phyloP scores from a whole-genome alignment of 2,888 invertebrate species.

The Carterocephalus palaemon region DNA sequence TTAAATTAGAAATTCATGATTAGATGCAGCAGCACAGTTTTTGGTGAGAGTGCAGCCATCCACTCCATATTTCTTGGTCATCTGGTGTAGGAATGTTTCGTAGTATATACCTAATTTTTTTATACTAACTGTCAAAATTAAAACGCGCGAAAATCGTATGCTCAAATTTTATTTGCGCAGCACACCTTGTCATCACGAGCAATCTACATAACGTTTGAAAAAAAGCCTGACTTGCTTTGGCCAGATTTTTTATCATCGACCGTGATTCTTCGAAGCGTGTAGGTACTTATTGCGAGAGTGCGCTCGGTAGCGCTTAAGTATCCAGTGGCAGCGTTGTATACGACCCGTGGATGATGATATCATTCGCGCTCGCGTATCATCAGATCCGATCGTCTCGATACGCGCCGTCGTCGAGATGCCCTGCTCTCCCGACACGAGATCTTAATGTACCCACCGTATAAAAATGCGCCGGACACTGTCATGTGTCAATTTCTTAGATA shows the following conservation, averaged over 20 bases:
- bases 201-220: constrained; percentile 5
- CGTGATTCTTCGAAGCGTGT: constrained; percentile 21
- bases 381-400: constrained; percentile 52
- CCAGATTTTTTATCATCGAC: constrained; percentile 19
- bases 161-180: neutral
- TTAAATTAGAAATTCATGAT: too few species aligned
- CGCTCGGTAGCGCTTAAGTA: constrained; percentile 28
- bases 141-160: neutral
- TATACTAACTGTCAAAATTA: neutral
- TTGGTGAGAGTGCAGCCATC: too few species aligned
- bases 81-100: too few species aligned
- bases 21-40: too few species aligned
- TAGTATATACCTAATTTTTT: too few species aligned
- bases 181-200: neutral
- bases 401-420: constrained; percentile 33
- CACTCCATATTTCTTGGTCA: too few species aligned
- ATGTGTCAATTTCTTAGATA: constrained; percentile 55
- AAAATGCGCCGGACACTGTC: constrained; percentile 56
- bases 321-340: constrained; percentile 29
- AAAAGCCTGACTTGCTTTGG: constrained; percentile 2
- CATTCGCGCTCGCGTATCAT: constrained; percentile 50
- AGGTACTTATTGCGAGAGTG: constrained; percentile 22
- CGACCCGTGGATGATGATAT: constrained; percentile 50
- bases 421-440: constrained; percentile 41
- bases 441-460: constrained; percentile 51